Evolutionary conservation across 2,113 vertebrate genomes (phyloP).

Genomic region (Mustelus asterias): DNA sequence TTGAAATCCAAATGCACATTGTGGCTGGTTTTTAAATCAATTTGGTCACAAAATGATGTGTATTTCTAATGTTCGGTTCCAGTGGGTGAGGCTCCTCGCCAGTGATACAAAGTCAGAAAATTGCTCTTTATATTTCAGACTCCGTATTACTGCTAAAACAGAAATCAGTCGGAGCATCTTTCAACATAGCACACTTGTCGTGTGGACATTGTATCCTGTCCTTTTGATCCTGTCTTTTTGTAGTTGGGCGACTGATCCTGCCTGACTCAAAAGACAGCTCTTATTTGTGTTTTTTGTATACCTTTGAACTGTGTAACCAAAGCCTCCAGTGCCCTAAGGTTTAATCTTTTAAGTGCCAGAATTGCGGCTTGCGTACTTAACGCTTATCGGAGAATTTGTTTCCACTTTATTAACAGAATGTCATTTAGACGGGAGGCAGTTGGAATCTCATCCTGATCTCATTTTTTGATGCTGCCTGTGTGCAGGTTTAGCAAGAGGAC

Average conservation of each 20-base stretch:
- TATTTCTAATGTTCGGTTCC: background rate
- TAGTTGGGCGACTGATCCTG: background rate
- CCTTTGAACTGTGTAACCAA: background rate
- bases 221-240: constrained; percentile 8
- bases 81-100: background rate
- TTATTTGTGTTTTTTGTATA: constrained; percentile 7
- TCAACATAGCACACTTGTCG: background rate
- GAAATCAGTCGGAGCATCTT: background rate
- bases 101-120: background rate
- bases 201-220: background rate
- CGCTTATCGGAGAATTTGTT: constrained; percentile 5
- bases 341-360: constrained; percentile 6
- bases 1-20: background rate
- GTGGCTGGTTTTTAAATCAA: background rate
- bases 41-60: background rate
- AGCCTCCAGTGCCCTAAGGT: background rate
- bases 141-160: background rate
- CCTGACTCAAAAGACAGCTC: background rate
- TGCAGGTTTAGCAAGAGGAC: background rate
- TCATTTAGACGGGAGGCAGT: background rate
- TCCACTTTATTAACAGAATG: background rate
- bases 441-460: background rate
- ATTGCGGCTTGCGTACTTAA: background rate
- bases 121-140: background rate
- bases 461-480: background rate